These are phyloP conservation scores for Cryptoblepharus egeriae DNA, from an alignment of 2,797 vertebrate species.

Conservation along the genomic window DNA sequence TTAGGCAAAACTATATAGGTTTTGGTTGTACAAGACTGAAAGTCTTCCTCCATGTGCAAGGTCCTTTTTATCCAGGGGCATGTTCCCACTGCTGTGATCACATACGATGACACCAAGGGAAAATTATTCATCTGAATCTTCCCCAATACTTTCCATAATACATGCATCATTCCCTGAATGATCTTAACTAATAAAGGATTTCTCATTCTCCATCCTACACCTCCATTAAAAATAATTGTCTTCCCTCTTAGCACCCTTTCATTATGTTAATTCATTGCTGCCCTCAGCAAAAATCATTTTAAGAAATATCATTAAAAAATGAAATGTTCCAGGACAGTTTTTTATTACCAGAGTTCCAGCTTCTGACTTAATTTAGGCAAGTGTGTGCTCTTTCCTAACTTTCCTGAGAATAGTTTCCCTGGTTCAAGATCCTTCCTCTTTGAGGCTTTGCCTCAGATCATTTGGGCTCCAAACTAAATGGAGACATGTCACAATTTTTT, in stretches of 20 bases:
- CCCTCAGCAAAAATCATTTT: constrained; percentile 28
- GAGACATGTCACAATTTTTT: not conserved
- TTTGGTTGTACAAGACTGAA: too few species aligned
- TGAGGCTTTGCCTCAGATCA: constrained; percentile 7
- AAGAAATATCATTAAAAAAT: constrained; percentile 12
- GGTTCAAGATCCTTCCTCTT: not conserved
- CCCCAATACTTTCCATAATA: not conserved
- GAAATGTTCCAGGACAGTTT: not conserved
- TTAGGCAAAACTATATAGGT: too few species aligned
- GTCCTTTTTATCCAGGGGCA: not conserved
- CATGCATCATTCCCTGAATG: not conserved
- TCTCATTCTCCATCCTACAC: constrained; percentile 23
- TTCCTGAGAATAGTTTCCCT: not conserved
- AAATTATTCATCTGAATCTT: not conserved
- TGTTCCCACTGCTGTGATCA: not conserved
- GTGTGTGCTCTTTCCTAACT: not conserved
- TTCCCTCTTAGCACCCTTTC: constrained; percentile 19
- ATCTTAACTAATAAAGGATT: not conserved
- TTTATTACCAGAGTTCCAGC: not conserved
- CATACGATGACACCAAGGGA: not conserved
- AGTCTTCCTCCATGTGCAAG: too few species aligned
- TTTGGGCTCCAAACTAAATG: not conserved
- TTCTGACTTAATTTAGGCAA: constrained; percentile 12
- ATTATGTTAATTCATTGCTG: constrained; percentile 25
- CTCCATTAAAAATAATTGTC: constrained; percentile 33